phyloP scores from a whole-genome alignment of 2,888 invertebrate species.

The Lithosia quadra region DNA sequence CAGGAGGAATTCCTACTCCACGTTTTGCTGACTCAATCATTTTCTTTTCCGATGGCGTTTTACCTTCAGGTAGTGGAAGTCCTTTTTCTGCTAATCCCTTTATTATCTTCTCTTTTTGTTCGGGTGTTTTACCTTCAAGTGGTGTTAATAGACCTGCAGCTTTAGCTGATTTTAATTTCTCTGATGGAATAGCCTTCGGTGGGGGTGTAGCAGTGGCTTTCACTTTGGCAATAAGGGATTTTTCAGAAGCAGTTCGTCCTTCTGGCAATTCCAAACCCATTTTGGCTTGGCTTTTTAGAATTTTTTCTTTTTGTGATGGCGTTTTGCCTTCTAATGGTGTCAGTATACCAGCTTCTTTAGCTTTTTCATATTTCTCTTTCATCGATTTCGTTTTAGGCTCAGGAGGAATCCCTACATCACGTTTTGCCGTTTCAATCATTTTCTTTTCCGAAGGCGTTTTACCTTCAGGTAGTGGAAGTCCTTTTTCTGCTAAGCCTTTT shows the following conservation, averaged over 20 bases:
- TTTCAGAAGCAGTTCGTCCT: background rate
- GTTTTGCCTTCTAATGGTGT: constrained; percentile 60
- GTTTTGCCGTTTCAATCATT: constrained; percentile 21
- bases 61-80: background rate
- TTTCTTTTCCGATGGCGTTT: background rate
- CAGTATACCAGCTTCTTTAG: constrained; percentile 52
- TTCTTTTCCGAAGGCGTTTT: constrained; percentile 27
- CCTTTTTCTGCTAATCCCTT: background rate
- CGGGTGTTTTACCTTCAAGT: background rate
- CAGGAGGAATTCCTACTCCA: background rate
- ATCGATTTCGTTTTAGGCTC: constrained; percentile 49
- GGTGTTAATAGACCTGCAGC: background rate
- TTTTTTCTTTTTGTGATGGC: background rate
- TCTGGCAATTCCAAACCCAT: background rate
- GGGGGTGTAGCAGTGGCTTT: background rate
- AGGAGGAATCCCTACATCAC: constrained; percentile 35
- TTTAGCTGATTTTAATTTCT: background rate
- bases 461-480: constrained; percentile 27
- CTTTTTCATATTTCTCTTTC: constrained; percentile 52
- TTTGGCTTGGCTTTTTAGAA: background rate
- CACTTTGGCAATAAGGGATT: background rate
- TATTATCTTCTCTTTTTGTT: background rate
- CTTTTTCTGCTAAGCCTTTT: constrained; percentile 14
- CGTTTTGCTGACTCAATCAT: background rate
- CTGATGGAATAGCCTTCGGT: background rate